These are phyloP conservation scores for Cydia strobilella DNA, from an alignment of 1,140 invertebrate species.

Conservation along the genomic window DNA sequence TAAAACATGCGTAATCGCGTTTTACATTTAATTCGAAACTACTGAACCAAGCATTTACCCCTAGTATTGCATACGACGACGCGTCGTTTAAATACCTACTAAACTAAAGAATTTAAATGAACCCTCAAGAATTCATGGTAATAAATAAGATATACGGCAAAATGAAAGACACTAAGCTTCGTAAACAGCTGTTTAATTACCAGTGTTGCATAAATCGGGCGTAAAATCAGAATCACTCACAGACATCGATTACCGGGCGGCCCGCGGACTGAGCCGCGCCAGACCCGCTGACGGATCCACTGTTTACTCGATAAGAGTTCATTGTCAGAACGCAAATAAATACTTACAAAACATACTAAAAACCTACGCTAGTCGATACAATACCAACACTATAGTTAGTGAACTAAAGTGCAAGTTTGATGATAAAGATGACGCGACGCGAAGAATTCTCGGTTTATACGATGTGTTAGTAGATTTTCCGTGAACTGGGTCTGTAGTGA, in stretches of 20 bases:
- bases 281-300: slow-evolving; percentile 67
- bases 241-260: slow-evolving; percentile 69
- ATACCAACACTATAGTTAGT: neutral
- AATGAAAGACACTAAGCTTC: neutral
- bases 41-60: too few species aligned
- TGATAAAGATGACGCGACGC: too few species aligned
- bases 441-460: neutral
- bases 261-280: slow-evolving; percentile 68
- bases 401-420: neutral
- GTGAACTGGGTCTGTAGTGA: slow-evolving; percentile 8
- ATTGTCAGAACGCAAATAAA: slow-evolving; percentile 76
- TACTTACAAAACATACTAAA: slow-evolving; percentile 33
- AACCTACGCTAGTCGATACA: neutral
- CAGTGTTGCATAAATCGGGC: slow-evolving; percentile 8
- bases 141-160: neutral
- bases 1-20: too few species aligned
- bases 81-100: neutral
- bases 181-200: slow-evolving; percentile 25
- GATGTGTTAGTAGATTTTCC: neutral
- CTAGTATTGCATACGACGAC: too few species aligned
- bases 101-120: neutral
- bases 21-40: too few species aligned
- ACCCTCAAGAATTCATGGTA: neutral
- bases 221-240: slow-evolving; percentile 28
- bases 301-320: slow-evolving; percentile 77